Evolutionary conservation across 2,113 vertebrate genomes (phyloP), one percentile per base, ranked within the genome.

Genomic region (Scalopus aquaticus): DNA sequence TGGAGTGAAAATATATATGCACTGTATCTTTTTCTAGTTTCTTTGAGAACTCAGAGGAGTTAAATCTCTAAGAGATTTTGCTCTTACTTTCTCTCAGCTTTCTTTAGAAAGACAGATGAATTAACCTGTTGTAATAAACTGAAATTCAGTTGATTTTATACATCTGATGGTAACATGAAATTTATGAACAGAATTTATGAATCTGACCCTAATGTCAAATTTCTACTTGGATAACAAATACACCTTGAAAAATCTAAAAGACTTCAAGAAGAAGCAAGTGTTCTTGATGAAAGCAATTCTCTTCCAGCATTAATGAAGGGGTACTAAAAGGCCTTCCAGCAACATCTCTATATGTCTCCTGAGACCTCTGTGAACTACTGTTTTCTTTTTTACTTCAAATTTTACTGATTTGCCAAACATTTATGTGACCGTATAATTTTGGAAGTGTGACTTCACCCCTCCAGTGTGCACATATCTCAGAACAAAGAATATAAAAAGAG

Each of bases 331-430:
- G 0, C n/a, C 30, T 28, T n/a, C n/a, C 46, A 62, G 73, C 7
- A 49, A 37, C 13, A 12, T 7, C 37, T 56, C 32, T 77, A 0
- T 51, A 0, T 24, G 9, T 4, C 2, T 2, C 42, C 26, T 0
- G 1, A 54, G 35, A n/a, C 5, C 30, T 62, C 88, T 56, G 42
- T 37, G 10, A 56, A 74, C 26, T 9, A 70, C 17, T 5, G 1
- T 32, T 69, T 74, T 72, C 20, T 54, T 56, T 56, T 56, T 56
- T 22, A 56, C 6, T 56, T 56, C 54, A 56, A 56, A 20, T 56
- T 56, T 20, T 22, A 20, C 22, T 56, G 54, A 56, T 20, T 56
- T 56, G 54, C 9, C 51, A 24, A 56, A 5, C 54, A 56, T 56
- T 54, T 54, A 54, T 6, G 20, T 56, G 9, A 56, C 22, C 74